Conservation (phyloP, 1,140 invertebrate genomes). For the Drosophila pseudoobscura region DNA sequence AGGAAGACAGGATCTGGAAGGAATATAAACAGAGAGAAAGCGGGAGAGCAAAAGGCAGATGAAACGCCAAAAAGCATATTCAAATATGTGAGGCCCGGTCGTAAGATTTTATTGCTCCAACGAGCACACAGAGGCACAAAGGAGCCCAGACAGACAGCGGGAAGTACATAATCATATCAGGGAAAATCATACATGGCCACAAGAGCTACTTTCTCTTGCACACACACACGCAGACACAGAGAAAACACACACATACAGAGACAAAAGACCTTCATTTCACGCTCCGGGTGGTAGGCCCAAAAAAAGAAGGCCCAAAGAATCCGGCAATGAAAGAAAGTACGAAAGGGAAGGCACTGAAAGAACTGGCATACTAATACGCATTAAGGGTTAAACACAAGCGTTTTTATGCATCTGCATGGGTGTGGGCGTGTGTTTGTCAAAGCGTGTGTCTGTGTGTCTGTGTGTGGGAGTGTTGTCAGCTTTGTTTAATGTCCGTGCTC, state of each 20-base stretch:
- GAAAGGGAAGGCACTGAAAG: constrained; percentile 20
- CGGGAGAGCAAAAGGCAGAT: constrained; percentile 26
- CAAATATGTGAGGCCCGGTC: constrained; percentile 43
- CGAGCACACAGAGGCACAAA: constrained; percentile 18
- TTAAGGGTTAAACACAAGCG: constrained; percentile 80
- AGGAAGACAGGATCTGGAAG: not conserved
- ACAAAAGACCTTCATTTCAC: constrained; percentile 63
- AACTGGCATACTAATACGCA: constrained; percentile 69
- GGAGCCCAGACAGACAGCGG: constrained; percentile 12
- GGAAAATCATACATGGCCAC: constrained; percentile 63
- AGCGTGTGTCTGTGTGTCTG: not conserved
- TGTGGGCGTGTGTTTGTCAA: not conserved
- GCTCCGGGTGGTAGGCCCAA: constrained; percentile 17
- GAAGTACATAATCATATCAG: constrained; percentile 75
- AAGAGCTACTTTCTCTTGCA: not conserved
- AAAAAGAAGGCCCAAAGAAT: constrained; percentile 10
- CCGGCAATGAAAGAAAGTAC: constrained; percentile 23
- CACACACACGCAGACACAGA: not conserved
- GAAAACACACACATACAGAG: constrained; percentile 7
- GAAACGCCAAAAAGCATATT: constrained; percentile 64
- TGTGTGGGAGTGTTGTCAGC: constrained; percentile 56
- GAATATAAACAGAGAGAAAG: not conserved
- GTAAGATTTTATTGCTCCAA: constrained; percentile 52
- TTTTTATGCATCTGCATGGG: constrained; percentile 50
- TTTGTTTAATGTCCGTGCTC: constrained; percentile 65